These are phyloP conservation scores for Magallana angulata DNA, from an alignment of 1,140 invertebrate species.

Conservation along the genomic window DNA sequence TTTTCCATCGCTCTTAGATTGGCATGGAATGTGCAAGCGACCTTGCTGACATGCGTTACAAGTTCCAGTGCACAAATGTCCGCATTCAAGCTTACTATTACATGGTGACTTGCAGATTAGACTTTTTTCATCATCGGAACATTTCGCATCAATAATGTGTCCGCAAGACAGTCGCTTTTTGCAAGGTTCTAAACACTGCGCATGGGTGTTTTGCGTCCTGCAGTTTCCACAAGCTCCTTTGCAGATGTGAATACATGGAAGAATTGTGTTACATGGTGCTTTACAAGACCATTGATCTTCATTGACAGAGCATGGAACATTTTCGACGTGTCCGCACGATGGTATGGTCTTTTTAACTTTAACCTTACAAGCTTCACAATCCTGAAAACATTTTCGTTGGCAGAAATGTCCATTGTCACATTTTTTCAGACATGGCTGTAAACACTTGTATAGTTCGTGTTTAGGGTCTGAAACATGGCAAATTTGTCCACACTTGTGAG, in stretches of 20 bases:
- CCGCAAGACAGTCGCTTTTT: conserved; percentile 69
- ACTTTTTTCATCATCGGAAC: conserved; percentile 49
- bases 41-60: conserved; percentile 82
- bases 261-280: conserved; percentile 52
- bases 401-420: conserved; percentile 67
- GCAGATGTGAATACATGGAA: conserved; percentile 83
- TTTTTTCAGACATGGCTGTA: conserved; percentile 71
- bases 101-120: conserved; percentile 58
- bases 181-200: conserved; percentile 50
- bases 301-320: conserved; percentile 57
- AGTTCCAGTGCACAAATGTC: conserved; percentile 68
- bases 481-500: conserved; percentile 73
- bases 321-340: conserved; percentile 56
- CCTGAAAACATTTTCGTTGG: conserved; percentile 56
- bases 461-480: conserved; percentile 75
- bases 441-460: conserved; percentile 64
- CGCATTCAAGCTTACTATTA: conserved; percentile 62
- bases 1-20: conserved; percentile 67
- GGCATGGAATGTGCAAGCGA: conserved; percentile 82
- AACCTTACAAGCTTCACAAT: conserved; percentile 66
- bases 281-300: conserved; percentile 54
- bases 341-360: conserved; percentile 60
- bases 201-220: conserved; percentile 77
- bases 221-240: conserved; percentile 82
- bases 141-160: conserved; percentile 71